Evolutionary conservation across 2,113 vertebrate species (phyloP).

Genomic region (Charina bottae): DNA sequence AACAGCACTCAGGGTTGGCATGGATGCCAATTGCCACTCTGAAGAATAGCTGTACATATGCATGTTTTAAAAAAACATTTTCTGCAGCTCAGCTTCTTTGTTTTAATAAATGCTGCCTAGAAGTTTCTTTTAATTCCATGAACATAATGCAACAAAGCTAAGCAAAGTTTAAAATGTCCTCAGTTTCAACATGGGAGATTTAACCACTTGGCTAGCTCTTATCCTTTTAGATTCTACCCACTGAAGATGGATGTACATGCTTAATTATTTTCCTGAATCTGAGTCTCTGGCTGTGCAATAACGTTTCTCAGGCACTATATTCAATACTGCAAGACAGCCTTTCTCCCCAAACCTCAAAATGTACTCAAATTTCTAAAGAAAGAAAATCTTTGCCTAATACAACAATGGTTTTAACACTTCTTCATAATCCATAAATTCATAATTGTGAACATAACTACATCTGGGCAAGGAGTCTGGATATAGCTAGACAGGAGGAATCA

Average conservation of each 20-base stretch:
- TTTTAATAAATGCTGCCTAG: conserved; percentile 21
- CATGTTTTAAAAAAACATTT: neutral
- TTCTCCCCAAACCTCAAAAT: neutral
- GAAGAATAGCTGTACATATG: neutral
- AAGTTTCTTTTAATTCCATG: neutral
- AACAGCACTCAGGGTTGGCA: neutral
- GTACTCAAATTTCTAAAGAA: neutral
- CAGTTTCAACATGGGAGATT: neutral
- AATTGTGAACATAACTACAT: neutral
- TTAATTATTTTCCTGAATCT: conserved; percentile 22
- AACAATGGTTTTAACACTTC: neutral
- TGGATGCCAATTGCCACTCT: neutral
- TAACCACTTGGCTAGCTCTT: conserved; percentile 21
- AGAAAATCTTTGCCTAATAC: neutral
- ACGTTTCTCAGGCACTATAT: neutral
- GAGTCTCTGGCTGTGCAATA: conserved; percentile 1
- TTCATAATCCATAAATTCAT: neutral
- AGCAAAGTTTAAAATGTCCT: neutral
- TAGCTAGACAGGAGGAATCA: neutral
- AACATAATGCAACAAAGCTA: neutral
- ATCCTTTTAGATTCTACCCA: neutral
- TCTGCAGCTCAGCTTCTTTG: conserved; percentile 17
- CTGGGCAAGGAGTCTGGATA: neutral
- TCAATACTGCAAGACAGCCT: neutral
- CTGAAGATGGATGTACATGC: neutral